Evolutionary conservation across 2,113 vertebrate genomes (phyloP).

Genomic region (Patagioenas fasciata): DNA sequence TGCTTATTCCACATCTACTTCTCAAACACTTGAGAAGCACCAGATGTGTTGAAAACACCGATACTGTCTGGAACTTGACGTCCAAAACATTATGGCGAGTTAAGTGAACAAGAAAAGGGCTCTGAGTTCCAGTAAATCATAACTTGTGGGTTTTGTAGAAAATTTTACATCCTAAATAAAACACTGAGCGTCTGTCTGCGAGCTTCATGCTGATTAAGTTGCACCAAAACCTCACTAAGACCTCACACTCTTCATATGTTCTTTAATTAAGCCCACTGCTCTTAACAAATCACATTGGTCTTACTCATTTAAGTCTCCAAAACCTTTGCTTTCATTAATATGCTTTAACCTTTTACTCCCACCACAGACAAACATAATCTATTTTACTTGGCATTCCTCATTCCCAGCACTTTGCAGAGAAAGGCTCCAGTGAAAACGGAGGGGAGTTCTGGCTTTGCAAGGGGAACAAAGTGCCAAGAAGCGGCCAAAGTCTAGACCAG

Average conservation of each 20-base stretch:
- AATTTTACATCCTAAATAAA: background rate
- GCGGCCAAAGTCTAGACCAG: background rate
- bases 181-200: background rate
- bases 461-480: background rate
- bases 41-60: background rate
- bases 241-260: background rate
- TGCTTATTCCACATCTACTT: background rate
- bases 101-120: background rate
- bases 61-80: accelerated
- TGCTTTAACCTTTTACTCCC: background rate
- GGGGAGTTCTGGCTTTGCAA: background rate
- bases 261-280: background rate
- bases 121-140: background rate
- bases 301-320: background rate
- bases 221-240: background rate
- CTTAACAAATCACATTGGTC: background rate
- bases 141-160: too few species aligned
- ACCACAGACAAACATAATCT: background rate
- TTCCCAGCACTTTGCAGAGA: background rate
- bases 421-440: accelerated
- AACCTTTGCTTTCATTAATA: background rate
- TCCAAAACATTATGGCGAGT: background rate
- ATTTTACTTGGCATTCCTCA: background rate
- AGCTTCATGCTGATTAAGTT: background rate
- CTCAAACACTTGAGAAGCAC: background rate